A percentile compares a stretch with the other conserved stretches of the same genome.
Evolutionary conservation across 2,113 vertebrate genomes (phyloP).

Genomic region (Microtus ochrogaster): DNA sequence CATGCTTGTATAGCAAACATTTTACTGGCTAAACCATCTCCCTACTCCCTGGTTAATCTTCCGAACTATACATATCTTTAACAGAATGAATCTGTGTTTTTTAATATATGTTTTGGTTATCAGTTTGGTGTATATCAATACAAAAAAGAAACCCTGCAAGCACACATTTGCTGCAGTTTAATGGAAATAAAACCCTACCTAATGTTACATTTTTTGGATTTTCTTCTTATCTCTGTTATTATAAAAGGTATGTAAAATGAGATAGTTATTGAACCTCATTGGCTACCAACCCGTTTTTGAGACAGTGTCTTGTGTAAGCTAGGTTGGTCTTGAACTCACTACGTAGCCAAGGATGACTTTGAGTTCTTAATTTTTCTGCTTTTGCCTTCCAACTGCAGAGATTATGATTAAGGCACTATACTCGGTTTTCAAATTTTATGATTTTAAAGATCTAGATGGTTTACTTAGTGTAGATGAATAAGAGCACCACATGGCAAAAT

Average conservation of each 20-base stretch:
- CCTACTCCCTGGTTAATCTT: not conserved
- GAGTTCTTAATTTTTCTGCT: not conserved
- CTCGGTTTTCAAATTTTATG: not conserved
- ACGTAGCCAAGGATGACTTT: not conserved
- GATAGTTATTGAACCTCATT: not conserved
- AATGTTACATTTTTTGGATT: not conserved
- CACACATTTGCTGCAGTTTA: not conserved
- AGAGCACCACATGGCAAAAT: not conserved
- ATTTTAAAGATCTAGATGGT: constrained; percentile 19
- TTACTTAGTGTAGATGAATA: not conserved
- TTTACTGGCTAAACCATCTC: not conserved
- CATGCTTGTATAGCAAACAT: not conserved
- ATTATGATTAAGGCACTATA: not conserved
- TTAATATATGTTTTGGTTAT: not conserved
- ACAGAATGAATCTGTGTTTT: not conserved
- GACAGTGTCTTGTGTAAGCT: not conserved
- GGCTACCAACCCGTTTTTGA: not conserved
- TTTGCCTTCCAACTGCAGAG: not conserved
- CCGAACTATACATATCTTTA: not conserved
- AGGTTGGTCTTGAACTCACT: not conserved
- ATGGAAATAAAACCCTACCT: not conserved
- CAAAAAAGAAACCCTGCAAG: not conserved
- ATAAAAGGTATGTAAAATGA: not conserved
- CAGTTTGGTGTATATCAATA: not conserved
- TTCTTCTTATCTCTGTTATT: not conserved